Conservation (phyloP, 2,797 vertebrate species). For the Chrysocyon brachyurus region DNA sequence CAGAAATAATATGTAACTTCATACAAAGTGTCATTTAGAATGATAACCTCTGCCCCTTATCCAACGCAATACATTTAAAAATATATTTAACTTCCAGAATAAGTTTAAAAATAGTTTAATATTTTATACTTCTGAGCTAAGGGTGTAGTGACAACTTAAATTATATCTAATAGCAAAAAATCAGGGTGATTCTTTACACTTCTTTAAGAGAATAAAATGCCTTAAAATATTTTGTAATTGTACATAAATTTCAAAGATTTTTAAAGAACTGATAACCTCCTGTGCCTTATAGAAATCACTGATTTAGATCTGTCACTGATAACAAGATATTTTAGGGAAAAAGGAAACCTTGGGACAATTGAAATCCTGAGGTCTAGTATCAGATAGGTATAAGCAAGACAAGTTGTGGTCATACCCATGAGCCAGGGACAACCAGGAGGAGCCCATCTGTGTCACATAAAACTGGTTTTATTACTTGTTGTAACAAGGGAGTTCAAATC, state of each 20-base stretch:
- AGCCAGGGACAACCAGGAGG: not conserved
- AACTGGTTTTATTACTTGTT: not conserved
- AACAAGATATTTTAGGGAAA: not conserved
- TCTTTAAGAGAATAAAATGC: conserved; percentile 71
- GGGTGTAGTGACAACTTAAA: conserved; percentile 63
- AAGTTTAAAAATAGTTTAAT: conserved; percentile 80
- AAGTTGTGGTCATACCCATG: not conserved
- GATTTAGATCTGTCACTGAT: conserved; percentile 19
- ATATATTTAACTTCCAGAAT: conserved; percentile 79
- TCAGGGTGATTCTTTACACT: conserved; percentile 70
- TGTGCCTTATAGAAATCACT: not conserved
- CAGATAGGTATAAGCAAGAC: not conserved
- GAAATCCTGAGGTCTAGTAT: not conserved
- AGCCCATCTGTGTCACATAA: not conserved
- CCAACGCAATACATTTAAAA: conserved; percentile 72
- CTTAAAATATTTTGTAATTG: conserved; percentile 78
- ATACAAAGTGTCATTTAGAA: conserved; percentile 80
- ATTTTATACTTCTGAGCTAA: conserved; percentile 73
- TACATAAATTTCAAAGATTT: conserved; percentile 71
- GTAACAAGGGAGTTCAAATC: not conserved
- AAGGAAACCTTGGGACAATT: not conserved
- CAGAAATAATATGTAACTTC: conserved; percentile 77
- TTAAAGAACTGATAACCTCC: conserved; percentile 61
- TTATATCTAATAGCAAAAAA: conserved; percentile 76
- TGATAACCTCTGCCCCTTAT: conserved; percentile 65